Base-by-base conservation (phyloP, 2,113 vertebrate genomes). In the Sula dactylatra region DNA sequence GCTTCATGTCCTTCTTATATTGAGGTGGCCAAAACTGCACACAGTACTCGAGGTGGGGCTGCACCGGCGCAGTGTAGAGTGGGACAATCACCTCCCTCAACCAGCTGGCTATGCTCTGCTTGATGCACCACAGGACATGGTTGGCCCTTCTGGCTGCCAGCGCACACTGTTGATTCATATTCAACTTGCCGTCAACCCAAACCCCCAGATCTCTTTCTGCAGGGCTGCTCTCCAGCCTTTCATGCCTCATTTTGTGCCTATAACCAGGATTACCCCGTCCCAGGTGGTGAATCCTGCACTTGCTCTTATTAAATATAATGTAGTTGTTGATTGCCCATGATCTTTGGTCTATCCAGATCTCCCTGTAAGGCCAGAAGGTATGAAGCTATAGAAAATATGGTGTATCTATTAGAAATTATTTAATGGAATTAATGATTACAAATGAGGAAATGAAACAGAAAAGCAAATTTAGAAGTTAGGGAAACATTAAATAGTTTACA, bases 181-280 rank as follows among this genome's bases (percentile, higher is more conserved):
- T 50, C 27, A 62, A 40, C 21, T 40, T 78, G 27, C 27, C 27
- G 40, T 15, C 27, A 62, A 15, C 7, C 9, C 27, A 32, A 19
- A 17, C 8, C 31, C 21, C 4, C 5, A 21, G 16, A 32, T 38
- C 6, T 65, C 26, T 45, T 65, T 73, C 34, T 1, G 1, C 10
- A 2, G 10, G 34, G 8, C 21, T 65, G 34, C 12, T 47, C 22
- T 38, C 13, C 40, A 38, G 17, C 16, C 8, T 40, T 5, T 7
- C 2, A 1, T 32, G 2, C 8, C 8, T 13, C 4, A 18, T 1
- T 29, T 73, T 27, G 11, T 22, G 38, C 0, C 1, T 34, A 13
- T 36, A 78, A 52, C 36, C 36, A 69, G 44, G 11, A 26, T 26
- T 36, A 3, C 15, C 13, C 13, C 2, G 0, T 70, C 21, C 8